Conservation (phyloP, 2,797 vertebrate species). For the Eidolon dupreanum region DNA sequence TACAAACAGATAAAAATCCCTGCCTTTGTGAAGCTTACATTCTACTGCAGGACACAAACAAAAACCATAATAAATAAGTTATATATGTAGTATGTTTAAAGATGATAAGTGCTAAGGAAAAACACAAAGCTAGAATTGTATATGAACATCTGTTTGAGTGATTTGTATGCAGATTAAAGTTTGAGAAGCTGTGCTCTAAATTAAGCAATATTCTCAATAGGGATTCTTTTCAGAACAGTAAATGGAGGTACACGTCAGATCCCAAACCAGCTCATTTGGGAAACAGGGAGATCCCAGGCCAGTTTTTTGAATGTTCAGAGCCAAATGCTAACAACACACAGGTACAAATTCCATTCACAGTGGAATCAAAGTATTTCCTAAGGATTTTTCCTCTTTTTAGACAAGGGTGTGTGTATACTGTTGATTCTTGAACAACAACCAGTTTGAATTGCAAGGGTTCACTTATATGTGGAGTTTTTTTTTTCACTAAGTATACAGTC, state of each 20-base stretch:
- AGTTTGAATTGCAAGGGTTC: not conserved
- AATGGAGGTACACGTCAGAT: not conserved
- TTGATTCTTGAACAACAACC: not conserved
- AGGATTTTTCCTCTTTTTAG: constrained; percentile 1
- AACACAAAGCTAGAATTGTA: not conserved
- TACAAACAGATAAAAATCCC: not conserved
- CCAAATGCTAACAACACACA: not conserved
- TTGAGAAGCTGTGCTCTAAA: not conserved
- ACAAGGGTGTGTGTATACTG: not conserved
- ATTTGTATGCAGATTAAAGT: not conserved
- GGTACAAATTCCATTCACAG: not conserved
- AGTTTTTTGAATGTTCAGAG: not conserved
- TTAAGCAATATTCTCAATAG: not conserved
- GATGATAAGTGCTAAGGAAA: not conserved
- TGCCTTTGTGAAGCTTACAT: not conserved
- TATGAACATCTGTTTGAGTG: not conserved
- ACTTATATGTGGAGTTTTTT: not conserved
- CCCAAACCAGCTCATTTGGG: not conserved
- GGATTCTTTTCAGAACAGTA: not conserved
- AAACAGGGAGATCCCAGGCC: not conserved
- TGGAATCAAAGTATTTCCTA: not conserved
- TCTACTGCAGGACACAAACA: not conserved
- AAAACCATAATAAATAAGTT: not conserved
- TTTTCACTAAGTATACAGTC: not conserved
- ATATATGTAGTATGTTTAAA: not conserved